These are phyloP conservation scores for Pseudobourletiella spinata DNA, from an alignment of 1,140 invertebrate genomes.

Conservation along the genomic window DNA sequence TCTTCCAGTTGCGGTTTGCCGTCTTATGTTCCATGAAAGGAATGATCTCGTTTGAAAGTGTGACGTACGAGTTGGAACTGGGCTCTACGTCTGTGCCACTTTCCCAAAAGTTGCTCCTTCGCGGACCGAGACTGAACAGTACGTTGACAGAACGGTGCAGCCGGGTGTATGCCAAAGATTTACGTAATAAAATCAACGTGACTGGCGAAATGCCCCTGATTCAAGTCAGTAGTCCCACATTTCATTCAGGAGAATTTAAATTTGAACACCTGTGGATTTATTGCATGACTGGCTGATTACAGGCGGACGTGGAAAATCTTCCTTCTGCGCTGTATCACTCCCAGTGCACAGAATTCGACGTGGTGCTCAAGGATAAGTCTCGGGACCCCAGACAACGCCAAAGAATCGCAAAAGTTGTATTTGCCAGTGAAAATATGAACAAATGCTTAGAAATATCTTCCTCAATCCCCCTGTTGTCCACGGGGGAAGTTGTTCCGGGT, in stretches of 20 bases:
- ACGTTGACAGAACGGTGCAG: slow-evolving; percentile 34
- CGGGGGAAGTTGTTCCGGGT: neutral
- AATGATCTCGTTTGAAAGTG: slow-evolving; percentile 42
- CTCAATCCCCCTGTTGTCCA: neutral
- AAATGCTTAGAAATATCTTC: slow-evolving; percentile 15
- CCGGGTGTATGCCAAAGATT: slow-evolving; percentile 36
- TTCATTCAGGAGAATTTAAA: too few species aligned
- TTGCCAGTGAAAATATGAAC: slow-evolving; percentile 23
- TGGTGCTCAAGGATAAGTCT: slow-evolving; percentile 17
- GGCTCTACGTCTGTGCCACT: slow-evolving; percentile 49
- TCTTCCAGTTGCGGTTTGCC: slow-evolving; percentile 28
- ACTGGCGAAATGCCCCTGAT: slow-evolving; percentile 50
- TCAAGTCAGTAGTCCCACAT: slow-evolving; percentile 51
- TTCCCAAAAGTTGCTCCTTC: slow-evolving; percentile 35
- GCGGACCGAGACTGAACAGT: slow-evolving; percentile 33
- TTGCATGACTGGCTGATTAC: slow-evolving; percentile 10
- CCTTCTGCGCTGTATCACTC: slow-evolving; percentile 22
- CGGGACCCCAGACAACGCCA: neutral
- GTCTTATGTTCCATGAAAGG: slow-evolving; percentile 1
- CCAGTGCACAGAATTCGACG: slow-evolving; percentile 18
- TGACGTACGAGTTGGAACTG: slow-evolving; percentile 54
- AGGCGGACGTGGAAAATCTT: slow-evolving; percentile 22
- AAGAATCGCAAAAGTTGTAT: slow-evolving; percentile 14
- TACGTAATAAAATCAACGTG: slow-evolving; percentile 37
- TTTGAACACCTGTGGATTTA: too few species aligned